A percentile compares a stretch with the other conserved stretches of the same genome.
Conservation (phyloP, 2,797 vertebrate genomes). For the Dryobates pubescens region DNA sequence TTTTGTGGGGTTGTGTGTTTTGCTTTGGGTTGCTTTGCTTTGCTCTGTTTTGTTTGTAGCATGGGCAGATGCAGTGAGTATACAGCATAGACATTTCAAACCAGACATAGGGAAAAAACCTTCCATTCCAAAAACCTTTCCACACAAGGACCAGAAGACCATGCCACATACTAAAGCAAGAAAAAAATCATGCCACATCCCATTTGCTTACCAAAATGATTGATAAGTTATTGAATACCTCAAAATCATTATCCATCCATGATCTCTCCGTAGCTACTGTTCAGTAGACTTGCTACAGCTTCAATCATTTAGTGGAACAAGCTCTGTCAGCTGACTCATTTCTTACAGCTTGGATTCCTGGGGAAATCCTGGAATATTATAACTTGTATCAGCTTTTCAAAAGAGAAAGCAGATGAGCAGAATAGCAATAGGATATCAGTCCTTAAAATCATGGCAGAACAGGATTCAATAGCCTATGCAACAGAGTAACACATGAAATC, state of each 20-base stretch:
- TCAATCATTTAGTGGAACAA: background rate
- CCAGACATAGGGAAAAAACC: background rate
- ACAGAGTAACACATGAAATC: background rate
- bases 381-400: background rate
- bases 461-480: background rate
- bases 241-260: background rate
- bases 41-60: too few species aligned
- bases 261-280: background rate
- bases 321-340: background rate
- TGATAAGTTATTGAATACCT: background rate
- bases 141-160: background rate
- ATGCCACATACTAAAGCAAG: background rate
- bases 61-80: background rate
- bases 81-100: background rate
- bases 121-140: background rate
- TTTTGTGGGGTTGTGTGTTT: too few species aligned
- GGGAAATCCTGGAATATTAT: background rate
- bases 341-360: background rate
- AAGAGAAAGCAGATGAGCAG: background rate
- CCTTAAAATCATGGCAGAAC: background rate
- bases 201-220: background rate
- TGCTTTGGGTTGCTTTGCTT: too few species aligned
- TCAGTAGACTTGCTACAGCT: background rate
- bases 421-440: background rate
- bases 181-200: background rate